Evolutionary conservation across 2,888 invertebrate species (phyloP).

Genomic region (Drosophila algonquin): DNA sequence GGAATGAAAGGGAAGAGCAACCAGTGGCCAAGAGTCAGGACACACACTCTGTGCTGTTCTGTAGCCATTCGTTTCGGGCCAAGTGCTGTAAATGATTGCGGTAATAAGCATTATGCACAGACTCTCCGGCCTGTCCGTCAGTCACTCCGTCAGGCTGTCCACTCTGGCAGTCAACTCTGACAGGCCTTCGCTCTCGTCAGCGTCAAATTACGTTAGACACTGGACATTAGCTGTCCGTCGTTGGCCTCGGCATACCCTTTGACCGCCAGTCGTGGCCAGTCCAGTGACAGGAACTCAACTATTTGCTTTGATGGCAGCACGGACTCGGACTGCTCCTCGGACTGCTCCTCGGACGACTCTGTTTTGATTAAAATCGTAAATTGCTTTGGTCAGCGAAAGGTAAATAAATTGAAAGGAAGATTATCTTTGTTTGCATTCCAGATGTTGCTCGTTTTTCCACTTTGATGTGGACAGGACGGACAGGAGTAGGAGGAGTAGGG

Average conservation of each 20-base stretch:
- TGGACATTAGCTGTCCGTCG: constrained; percentile 35
- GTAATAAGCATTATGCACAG: constrained; percentile 75
- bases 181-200: constrained; percentile 34
- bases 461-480: constrained; percentile 52
- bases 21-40: constrained; percentile 4
- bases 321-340: constrained; percentile 1
- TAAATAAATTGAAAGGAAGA: constrained; percentile 47
- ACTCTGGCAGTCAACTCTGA: neutral
- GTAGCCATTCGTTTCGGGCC: neutral
- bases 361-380: constrained; percentile 61
- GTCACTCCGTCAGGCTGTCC: constrained; percentile 26
- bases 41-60: constrained; percentile 3
- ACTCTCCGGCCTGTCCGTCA: constrained; percentile 37
- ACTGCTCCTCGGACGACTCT: constrained; percentile 4
- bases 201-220: constrained; percentile 71
- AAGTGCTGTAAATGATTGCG: constrained; percentile 61
- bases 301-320: constrained; percentile 52
- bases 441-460: constrained; percentile 23
- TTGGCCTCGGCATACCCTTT: constrained; percentile 1
- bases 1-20: constrained; percentile 49
- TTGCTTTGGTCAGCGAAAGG: constrained; percentile 49
- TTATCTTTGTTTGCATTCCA: constrained; percentile 49
- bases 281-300: constrained; percentile 47
- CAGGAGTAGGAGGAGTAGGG: constrained; percentile 1
- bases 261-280: constrained; percentile 20